Percentiles rank a stretch among this genome's conserved stretches.
These are phyloP conservation scores for Remorina albescens DNA, from an alignment of 2,797 vertebrate species.

Conservation along the genomic window DNA sequence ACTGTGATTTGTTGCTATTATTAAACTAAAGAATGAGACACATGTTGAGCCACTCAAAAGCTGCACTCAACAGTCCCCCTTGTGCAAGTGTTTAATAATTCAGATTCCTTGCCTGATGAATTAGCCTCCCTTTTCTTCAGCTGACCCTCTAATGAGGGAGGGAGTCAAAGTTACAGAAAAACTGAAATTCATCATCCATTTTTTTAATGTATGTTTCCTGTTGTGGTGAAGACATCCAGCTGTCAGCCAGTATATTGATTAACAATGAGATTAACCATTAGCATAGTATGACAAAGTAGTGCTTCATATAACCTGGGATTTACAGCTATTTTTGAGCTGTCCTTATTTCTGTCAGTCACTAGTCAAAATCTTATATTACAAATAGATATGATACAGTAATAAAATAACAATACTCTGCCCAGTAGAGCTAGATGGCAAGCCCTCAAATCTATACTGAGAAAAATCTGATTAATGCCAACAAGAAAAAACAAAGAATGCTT, in stretches of 20 bases:
- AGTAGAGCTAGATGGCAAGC: background rate
- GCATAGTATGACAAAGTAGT: background rate
- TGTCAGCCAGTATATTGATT: background rate
- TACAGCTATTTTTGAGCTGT: background rate
- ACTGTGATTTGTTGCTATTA: conserved; percentile 1
- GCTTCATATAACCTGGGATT: background rate
- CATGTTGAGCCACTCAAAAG: conserved; percentile 24
- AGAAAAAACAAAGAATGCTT: background rate
- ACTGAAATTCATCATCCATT: background rate
- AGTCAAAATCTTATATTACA: background rate
- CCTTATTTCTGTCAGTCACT: background rate
- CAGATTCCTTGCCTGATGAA: background rate
- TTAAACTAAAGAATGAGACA: conserved; percentile 15
- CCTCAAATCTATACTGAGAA: background rate
- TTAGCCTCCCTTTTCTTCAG: background rate
- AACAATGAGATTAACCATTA: background rate
- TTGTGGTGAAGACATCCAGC: background rate
- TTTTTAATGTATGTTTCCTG: background rate
- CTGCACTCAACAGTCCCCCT: background rate
- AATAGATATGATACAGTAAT: background rate
- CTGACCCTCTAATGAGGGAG: background rate
- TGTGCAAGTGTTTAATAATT: background rate
- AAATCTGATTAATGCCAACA: background rate
- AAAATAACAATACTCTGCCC: background rate
- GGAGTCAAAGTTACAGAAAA: background rate